These are phyloP conservation scores for Anorthoa munda DNA, from an alignment of 2,888 invertebrate species.

Conservation along the genomic window DNA sequence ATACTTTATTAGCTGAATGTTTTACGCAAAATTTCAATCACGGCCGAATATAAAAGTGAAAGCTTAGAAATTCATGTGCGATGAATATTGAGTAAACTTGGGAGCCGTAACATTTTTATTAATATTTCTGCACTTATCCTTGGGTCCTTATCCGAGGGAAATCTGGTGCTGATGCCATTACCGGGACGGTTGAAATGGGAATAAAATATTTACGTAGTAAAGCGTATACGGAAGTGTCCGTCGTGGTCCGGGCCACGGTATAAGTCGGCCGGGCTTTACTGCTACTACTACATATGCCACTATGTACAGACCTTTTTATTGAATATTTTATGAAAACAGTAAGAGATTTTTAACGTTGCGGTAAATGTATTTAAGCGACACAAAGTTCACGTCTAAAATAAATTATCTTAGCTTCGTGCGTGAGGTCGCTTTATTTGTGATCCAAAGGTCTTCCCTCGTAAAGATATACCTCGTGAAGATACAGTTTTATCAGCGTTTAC, in stretches of 20 bases:
- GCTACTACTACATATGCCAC: conserved; percentile 50
- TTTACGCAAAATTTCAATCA: conserved; percentile 46
- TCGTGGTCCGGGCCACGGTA: conserved; percentile 36
- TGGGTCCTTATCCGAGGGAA: conserved; percentile 59
- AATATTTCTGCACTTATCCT: conserved; percentile 70
- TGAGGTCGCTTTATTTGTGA: conserved; percentile 20
- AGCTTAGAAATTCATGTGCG: conserved; percentile 60
- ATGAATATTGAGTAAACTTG: conserved; percentile 67
- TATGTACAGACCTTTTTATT: conserved; percentile 45
- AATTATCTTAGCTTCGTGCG: conserved; percentile 14
- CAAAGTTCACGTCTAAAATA: conserved; percentile 35
- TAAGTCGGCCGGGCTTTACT: conserved; percentile 43
- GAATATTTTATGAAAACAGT: conserved; percentile 53
- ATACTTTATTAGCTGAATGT: conserved; percentile 33
- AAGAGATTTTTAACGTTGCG: conserved; percentile 36
- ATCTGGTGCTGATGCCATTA: conserved; percentile 72
- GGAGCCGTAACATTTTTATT: conserved; percentile 64
- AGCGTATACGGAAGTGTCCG: conserved; percentile 43
- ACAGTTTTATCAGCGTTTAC: conserved; percentile 12
- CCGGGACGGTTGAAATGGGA: conserved; percentile 63
- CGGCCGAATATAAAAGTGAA: conserved; percentile 19
- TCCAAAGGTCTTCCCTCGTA: conserved; percentile 19
- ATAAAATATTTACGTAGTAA: conserved; percentile 79
- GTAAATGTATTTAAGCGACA: conserved; percentile 18
- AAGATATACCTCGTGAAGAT: not conserved